phyloP scores from a whole-genome alignment of 1,140 invertebrate species.

The Caerostris extrusa region DNA sequence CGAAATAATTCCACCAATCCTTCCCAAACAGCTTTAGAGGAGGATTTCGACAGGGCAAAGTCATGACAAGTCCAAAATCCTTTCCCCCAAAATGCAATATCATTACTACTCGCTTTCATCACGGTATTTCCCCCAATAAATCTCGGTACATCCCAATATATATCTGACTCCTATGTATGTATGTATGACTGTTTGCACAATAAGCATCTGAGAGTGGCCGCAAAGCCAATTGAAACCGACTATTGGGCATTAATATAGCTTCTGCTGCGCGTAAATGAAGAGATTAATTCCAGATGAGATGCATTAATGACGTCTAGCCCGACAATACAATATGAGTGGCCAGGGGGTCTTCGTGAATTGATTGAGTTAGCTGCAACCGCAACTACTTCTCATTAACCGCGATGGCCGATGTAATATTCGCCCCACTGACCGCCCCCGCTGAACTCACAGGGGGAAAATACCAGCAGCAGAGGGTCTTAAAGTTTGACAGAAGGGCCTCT shows the following conservation, averaged over 20 bases:
- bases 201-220: neutral
- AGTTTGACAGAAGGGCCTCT: neutral
- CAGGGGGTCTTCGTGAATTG: neutral
- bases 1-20: neutral
- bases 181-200: conserved; percentile 30
- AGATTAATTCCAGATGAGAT: conserved; percentile 60
- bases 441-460: neutral
- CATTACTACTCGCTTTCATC: conserved; percentile 16
- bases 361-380: conserved; percentile 53
- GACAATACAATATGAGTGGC: neutral
- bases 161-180: neutral
- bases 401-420: conserved; percentile 49
- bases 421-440: neutral
- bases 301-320: conserved; percentile 18
- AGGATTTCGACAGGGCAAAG: conserved; percentile 16
- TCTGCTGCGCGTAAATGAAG: conserved; percentile 18
- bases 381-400: conserved; percentile 53
- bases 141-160: neutral
- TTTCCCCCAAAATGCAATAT: neutral
- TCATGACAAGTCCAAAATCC: neutral
- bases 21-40: neutral
- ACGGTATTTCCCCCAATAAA: conserved; percentile 9
- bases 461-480: neutral
- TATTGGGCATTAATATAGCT: conserved; percentile 7
- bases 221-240: conserved; percentile 11